Base-by-base conservation (phyloP, 2,113 vertebrate genomes). In the Percopsis transmontana region DNA sequence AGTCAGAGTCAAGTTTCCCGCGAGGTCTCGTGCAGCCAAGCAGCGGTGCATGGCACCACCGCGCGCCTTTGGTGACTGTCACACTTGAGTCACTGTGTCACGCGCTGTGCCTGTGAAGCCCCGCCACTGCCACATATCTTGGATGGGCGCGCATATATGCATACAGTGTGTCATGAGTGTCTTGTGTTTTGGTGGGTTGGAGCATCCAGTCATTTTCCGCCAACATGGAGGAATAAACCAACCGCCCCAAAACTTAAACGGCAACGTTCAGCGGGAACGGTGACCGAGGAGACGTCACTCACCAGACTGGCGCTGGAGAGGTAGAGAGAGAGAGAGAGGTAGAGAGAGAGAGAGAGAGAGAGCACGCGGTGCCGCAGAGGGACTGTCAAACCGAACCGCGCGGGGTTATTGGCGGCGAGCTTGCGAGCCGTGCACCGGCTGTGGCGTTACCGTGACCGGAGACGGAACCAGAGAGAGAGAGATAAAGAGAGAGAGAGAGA, bases 301-400 rank as follows among this genome's bases (percentile, higher is more conserved):
- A 53, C 51, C 20, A 5, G 23, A 23, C 19, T 11, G 13, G 67
- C 38, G 55, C 59, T 57, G 42, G 44, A 40, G 45, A 24, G 47
- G 45, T 60, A 44, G 63, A 52, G 44, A 40, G 45, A 24, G 47
- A 45, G 63, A 44, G 63, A 52, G 57, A 38, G 77, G 51, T 45
- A 11, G 4, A 11, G 44, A n/a, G 38, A 16, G 52, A 15, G 52
- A 24, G 52, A 14, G 52, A 24, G n/a, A 58, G 56, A 42, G 56
- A 58, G 14, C 52, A 23, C 59, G 27, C 50, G 81, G 79, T 77
- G 86, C 79, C 54, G 84, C 88, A 88, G 84, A 81, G 81, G 87
- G 86, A 85, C 80, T 62, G 74, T 80, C 73, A 21, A 24, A 27
- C 23, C 21, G 52, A 54, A 11, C 52, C 14, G 21, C 52, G 74